Evolutionary conservation across 2,888 invertebrate species (phyloP).

Genomic region (Priocnemis perturbator): DNA sequence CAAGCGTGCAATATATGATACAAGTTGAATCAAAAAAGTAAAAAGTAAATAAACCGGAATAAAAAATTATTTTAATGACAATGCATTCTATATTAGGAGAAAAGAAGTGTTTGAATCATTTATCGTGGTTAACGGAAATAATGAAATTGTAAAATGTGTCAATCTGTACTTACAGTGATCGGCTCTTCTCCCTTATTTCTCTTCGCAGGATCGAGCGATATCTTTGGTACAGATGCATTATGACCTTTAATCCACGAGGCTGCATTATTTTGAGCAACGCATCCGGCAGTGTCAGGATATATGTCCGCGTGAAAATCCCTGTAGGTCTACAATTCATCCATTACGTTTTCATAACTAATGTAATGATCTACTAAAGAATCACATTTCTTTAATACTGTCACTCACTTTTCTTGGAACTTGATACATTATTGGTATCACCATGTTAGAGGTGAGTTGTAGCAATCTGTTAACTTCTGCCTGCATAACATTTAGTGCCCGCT

Average conservation of each 20-base stretch:
- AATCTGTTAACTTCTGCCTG: slow-evolving; percentile 96
- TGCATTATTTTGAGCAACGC: slow-evolving; percentile 86
- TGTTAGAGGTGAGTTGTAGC: slow-evolving; percentile 88
- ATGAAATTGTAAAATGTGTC: no score
- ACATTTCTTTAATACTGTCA: neutral
- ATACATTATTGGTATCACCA: slow-evolving; percentile 95
- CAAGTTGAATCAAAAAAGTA: neutral
- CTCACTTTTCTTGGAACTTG: slow-evolving; percentile 93
- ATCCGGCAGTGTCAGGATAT: slow-evolving; percentile 93
- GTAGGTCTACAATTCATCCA: slow-evolving; percentile 81
- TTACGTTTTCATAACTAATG: slow-evolving; percentile 12
- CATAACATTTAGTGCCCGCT: slow-evolving; percentile 96
- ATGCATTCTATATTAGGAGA: slow-evolving; percentile 16
- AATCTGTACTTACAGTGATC: slow-evolving; percentile 77
- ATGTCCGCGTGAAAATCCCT: slow-evolving; percentile 96
- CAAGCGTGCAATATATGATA: slow-evolving; percentile 40
- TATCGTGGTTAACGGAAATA: no score
- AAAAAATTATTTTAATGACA: slow-evolving; percentile 6
- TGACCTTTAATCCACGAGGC: slow-evolving; percentile 88
- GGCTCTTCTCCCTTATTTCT: slow-evolving; percentile 79
- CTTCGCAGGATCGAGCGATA: slow-evolving; percentile 89
- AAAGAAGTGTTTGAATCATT: neutral
- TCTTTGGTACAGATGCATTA: slow-evolving; percentile 86
- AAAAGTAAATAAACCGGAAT: neutral
- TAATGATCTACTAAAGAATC: neutral